phyloP scores from a whole-genome alignment of 2,888 invertebrate genomes.

The Drosophila monieri region DNA sequence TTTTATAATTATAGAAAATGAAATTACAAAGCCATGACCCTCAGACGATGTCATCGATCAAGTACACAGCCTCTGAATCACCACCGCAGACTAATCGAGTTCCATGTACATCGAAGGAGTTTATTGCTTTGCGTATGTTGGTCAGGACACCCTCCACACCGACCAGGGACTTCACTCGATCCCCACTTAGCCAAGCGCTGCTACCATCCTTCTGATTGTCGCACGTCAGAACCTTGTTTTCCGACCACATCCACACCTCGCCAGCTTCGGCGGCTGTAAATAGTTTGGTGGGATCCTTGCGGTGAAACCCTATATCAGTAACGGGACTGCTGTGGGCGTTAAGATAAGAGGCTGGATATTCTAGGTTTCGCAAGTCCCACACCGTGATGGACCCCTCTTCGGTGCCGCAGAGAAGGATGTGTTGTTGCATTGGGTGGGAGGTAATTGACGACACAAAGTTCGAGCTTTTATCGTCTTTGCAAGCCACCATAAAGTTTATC shows the following conservation, averaged over 20 bases:
- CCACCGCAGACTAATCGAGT: constrained; percentile 92
- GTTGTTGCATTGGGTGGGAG: constrained; percentile 94
- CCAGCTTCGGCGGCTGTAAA: constrained; percentile 92
- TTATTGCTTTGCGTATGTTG: constrained; percentile 90
- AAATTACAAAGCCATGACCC: background rate
- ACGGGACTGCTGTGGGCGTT: constrained; percentile 91
- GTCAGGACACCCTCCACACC: constrained; percentile 88
- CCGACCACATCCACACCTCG: constrained; percentile 96
- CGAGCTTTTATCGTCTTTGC: constrained; percentile 86
- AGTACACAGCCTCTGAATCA: constrained; percentile 94
- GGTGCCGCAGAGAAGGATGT: constrained; percentile 92
- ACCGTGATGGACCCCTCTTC: constrained; percentile 94
- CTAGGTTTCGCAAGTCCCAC: constrained; percentile 94
- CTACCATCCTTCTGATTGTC: constrained; percentile 67
- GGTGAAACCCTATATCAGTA: constrained; percentile 95
- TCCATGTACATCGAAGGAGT: constrained; percentile 91
- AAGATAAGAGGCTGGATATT: constrained; percentile 92
- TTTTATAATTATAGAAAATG: constrained; percentile 6
- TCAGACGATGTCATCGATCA: constrained; percentile 86
- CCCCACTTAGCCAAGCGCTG: constrained; percentile 88
- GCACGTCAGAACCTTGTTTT: constrained; percentile 85
- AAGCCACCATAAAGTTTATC: constrained; percentile 88
- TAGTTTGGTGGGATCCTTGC: constrained; percentile 92
- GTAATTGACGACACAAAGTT: constrained; percentile 90
- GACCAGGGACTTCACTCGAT: constrained; percentile 87